Evolutionary conservation across 92 coral and sea anemone species (phyloP), one percentile per base, ranked within the genome.

Genomic region (Porites cylindrica): DNA sequence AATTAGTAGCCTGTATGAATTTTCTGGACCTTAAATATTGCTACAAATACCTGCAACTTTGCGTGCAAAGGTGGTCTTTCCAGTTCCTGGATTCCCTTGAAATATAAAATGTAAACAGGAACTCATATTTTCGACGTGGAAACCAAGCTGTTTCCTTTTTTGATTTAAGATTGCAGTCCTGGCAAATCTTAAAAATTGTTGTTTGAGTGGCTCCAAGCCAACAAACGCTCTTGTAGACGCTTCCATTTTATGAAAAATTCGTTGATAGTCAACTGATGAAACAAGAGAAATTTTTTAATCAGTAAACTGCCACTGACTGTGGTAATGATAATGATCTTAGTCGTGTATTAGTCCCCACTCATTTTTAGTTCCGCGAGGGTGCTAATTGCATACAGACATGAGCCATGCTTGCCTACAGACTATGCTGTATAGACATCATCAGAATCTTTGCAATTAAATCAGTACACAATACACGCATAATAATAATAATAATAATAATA

Each of bases 61-160:
- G 5, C 92, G 66, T 58, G 92, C 88, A 26, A 88, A 82, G 8
- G 81, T 82, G 43, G 92, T 88, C 24, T 88, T 83, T 23, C 92
- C 92, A 13, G 92, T 82, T 2, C 92, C 88, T 29, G 88, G 88
- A 51, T 88, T 88, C 1, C 92, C 88, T 82, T 82, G 92, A 66
- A 88, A 82, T 7, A 82, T 70, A n/a, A 87, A 83, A 54, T 77
- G 92, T 68, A 76, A 17, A 14, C 21, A 20, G 2, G 51, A 59
- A 24, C 12, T 70, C 86, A 21, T 32, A 29, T 86, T 65, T 8
- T 63, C 63, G 21, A 80, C 75, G 80, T 80, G 64, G 75, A 76
- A 79, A 10, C 92, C 92, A 23, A 83, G 83, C 32, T 60, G 81
- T 58, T 79, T 77, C 77, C 88, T 13, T 73, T 76, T 89, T 2